Conservation (phyloP, 92 coral and sea anemone genomes). For the Montipora capitata region DNA sequence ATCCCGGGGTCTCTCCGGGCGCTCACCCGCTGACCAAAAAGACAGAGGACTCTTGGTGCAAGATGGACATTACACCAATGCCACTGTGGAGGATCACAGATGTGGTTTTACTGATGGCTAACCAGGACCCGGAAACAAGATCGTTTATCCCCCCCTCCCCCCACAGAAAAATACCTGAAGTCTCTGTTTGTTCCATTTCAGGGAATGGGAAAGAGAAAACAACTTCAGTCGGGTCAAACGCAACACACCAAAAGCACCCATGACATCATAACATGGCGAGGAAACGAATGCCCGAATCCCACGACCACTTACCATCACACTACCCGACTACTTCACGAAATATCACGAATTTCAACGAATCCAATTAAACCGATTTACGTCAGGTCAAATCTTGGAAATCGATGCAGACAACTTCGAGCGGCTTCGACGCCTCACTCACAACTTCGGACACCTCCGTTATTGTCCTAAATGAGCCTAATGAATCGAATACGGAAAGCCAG, state of each 20-base stretch:
- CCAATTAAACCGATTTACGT: constrained; percentile 94
- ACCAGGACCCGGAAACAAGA: too few relatives aligned
- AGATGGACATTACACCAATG: too few relatives aligned
- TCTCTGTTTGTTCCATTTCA: constrained; percentile 14
- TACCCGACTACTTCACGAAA: constrained; percentile 48
- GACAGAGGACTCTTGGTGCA: too few relatives aligned
- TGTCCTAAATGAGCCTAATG: constrained; percentile 96
- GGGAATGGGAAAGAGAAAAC: constrained; percentile 97
- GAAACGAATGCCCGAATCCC: constrained; percentile 82
- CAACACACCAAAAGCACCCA: constrained; percentile 88
- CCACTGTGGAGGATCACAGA: too few relatives aligned
- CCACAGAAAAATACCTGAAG: too few relatives aligned
- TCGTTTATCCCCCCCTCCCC: too few relatives aligned
- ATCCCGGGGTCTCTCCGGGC: too few relatives aligned
- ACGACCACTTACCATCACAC: constrained; percentile 85
- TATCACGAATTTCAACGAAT: constrained; percentile 71
- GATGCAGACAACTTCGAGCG: constrained; percentile 88
- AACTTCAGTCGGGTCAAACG: constrained; percentile 63
- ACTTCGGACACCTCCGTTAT: constrained; percentile 84
- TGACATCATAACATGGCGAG: constrained; percentile 90
- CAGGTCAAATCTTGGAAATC: constrained; percentile 78
- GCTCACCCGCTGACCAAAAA: too few relatives aligned
- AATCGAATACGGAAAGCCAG: constrained; percentile 81
- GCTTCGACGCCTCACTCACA: constrained; percentile 86
- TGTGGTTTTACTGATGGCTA: too few relatives aligned